Conservation (phyloP, 2,113 vertebrate genomes). For the Vulpes lagopus region DNA sequence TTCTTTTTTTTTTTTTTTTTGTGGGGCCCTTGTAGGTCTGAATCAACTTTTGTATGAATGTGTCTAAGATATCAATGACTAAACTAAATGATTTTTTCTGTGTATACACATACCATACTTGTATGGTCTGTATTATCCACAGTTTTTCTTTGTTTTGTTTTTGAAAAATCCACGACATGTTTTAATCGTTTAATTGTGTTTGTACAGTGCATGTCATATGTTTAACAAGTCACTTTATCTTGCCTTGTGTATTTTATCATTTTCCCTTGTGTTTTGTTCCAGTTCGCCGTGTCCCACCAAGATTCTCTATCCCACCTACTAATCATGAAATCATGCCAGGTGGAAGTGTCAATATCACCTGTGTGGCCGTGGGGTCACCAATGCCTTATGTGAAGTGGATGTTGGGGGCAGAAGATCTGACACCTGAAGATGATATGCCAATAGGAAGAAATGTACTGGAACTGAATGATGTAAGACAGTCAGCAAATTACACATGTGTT, state of each 20-base stretch:
- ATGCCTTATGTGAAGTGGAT: slow-evolving; percentile 99
- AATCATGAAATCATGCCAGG: slow-evolving; percentile 99
- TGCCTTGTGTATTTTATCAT: slow-evolving; percentile 87
- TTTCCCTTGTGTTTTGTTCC: slow-evolving; percentile 89
- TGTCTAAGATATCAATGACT: slow-evolving; percentile 84
- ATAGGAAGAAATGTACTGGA: slow-evolving; percentile 99
- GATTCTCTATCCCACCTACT: slow-evolving; percentile 99
- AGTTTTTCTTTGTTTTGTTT: slow-evolving; percentile 81
- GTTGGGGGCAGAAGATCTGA: slow-evolving; percentile 98
- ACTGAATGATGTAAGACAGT: slow-evolving; percentile 98
- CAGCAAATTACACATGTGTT: slow-evolving; percentile 99
- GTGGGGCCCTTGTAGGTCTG: slow-evolving; percentile 85
- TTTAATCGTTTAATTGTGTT: slow-evolving; percentile 83
- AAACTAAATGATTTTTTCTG: slow-evolving; percentile 79
- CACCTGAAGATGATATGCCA: slow-evolving; percentile 99
- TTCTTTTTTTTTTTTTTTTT: slow-evolving; percentile 53
- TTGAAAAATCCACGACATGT: slow-evolving; percentile 61
- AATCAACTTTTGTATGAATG: slow-evolving; percentile 87
- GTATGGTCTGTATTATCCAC: slow-evolving; percentile 83
- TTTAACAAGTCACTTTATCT: slow-evolving; percentile 59
- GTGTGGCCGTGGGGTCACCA: slow-evolving; percentile 98
- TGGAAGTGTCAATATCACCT: slow-evolving; percentile 99
- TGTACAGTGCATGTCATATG: slow-evolving; percentile 87
- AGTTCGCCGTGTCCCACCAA: slow-evolving; percentile 98
- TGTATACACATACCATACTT: slow-evolving; percentile 86